phyloP scores from a whole-genome alignment of 37 sponge, comb jelly and placozoan genomes.

The Geodia barretti region DNA sequence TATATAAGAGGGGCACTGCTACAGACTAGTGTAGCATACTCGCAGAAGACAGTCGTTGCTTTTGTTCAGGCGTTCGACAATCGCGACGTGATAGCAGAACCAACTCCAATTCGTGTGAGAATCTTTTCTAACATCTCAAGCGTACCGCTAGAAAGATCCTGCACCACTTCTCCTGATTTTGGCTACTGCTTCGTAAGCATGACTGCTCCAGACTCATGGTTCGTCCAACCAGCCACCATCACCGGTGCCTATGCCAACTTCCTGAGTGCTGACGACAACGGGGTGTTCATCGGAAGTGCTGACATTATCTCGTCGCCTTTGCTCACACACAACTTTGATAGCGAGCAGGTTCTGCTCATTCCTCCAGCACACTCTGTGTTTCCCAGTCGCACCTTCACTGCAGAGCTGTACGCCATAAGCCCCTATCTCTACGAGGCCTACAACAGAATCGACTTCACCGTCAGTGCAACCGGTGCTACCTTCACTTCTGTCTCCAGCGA shows the following conservation, averaged over 20 bases:
- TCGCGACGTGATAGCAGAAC: constrained; percentile 12
- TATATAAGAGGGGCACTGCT: constrained; percentile 16
- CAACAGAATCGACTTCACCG: not conserved
- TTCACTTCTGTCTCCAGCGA: constrained; percentile 8
- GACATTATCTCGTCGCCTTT: constrained; percentile 34
- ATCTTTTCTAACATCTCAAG: not conserved
- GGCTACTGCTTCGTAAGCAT: constrained; percentile 52
- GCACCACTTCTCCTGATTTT: constrained; percentile 25
- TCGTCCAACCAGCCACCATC: constrained; percentile 18
- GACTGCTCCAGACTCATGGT: constrained; percentile 55
- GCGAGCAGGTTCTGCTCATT: not conserved
- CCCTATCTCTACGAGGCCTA: constrained; percentile 6
- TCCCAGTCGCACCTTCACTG: constrained; percentile 19
- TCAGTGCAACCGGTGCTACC: not conserved
- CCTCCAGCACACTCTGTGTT: constrained; percentile 41
- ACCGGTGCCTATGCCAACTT: constrained; percentile 9
- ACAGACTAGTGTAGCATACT: constrained; percentile 20
- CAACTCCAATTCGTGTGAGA: constrained; percentile 23
- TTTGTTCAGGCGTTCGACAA: constrained; percentile 45
- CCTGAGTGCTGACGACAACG: not conserved
- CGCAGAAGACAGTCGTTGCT: constrained; percentile 32
- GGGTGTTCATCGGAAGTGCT: not conserved
- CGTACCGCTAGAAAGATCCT: not conserved
- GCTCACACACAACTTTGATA: not conserved
- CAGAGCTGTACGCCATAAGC: constrained; percentile 33